Evolutionary conservation across 2,113 vertebrate genomes (phyloP), one percentile per base, ranked within the genome.

Genomic region (Myotis yumanensis): DNA sequence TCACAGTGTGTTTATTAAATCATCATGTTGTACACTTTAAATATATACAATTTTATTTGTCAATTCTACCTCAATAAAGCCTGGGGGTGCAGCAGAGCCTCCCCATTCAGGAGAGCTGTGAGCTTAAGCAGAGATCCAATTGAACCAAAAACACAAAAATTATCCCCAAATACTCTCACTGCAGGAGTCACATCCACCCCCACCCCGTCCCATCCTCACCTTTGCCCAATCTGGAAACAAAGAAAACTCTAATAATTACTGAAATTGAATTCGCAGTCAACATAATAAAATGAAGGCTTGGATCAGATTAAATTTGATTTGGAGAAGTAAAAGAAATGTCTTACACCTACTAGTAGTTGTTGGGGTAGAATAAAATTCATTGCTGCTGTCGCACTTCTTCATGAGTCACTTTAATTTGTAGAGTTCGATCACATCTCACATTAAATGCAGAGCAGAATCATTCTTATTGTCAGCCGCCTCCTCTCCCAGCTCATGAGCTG

Each of bases 341-440:
- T 96, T 90, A 71, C 73, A 95, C 85, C 77, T 90, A 46, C 46
- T 46, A 46, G 46, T 46, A 64, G 90, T 75, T 83, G 86, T 80
- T 83, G 91, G 68, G 69, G 59, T 91, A 75, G 79, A 83, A 95
- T 80, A 72, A 94, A 95, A 90, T 82, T 69, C 71, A 83, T 35
- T 90, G 86, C 57, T 86, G 54, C 71, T 95, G 48, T 75, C 37
- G 72, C 92, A 91, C 89, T 94, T 96, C 95, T 82, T 95, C 95
- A 95, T 94, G 96, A 96, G 92, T 95, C 94, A 72, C 89, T 94
- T 95, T 90, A 94, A 88, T 95, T 96, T 84, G 79, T 72, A 81
- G 64, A 95, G 73, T 80, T 95, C 64, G 43, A 82, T 95, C 94
- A 93, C 89, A 89, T 92, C 79, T 92, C 95, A 92, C 91, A 95